Evolutionary conservation across 2,797 vertebrate species (phyloP).

Genomic region (Danionella dracula): DNA sequence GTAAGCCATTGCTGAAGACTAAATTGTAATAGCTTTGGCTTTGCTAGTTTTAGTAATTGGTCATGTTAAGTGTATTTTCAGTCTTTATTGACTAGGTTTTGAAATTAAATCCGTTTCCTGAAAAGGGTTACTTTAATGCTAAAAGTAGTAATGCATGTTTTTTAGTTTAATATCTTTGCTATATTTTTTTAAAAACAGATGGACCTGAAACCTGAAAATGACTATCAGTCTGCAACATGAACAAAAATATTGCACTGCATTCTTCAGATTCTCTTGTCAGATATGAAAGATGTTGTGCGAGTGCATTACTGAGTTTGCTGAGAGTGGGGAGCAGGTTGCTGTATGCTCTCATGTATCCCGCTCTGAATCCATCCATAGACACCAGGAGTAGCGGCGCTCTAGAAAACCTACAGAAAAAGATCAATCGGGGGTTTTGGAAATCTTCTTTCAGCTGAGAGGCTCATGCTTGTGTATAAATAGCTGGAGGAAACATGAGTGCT

Average conservation of each 20-base stretch:
- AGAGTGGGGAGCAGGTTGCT: slow-evolving; percentile 78
- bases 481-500: neutral
- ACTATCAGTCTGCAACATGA: too few relatives aligned
- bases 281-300: neutral
- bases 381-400: slow-evolving; percentile 83
- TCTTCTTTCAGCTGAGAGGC: neutral
- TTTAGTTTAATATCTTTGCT: too few relatives aligned
- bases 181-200: too few relatives aligned
- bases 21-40: too few relatives aligned
- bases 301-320: slow-evolving; percentile 79
- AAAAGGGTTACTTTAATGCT: too few relatives aligned
- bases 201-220: too few relatives aligned
- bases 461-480: neutral
- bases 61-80: too few relatives aligned
- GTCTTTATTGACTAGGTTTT: too few relatives aligned
- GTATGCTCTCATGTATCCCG: slow-evolving; percentile 83
- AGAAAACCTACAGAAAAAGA: slow-evolving; percentile 71
- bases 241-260: neutral
- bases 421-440: neutral
- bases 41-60: too few relatives aligned
- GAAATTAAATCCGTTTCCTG: too few relatives aligned
- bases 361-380: slow-evolving; percentile 94
- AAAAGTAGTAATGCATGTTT: too few relatives aligned
- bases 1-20: too few relatives aligned
- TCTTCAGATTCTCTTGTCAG: neutral